Base-by-base conservation (phyloP, 2,888 invertebrate species). In the Agonopterix alstromeriana region DNA sequence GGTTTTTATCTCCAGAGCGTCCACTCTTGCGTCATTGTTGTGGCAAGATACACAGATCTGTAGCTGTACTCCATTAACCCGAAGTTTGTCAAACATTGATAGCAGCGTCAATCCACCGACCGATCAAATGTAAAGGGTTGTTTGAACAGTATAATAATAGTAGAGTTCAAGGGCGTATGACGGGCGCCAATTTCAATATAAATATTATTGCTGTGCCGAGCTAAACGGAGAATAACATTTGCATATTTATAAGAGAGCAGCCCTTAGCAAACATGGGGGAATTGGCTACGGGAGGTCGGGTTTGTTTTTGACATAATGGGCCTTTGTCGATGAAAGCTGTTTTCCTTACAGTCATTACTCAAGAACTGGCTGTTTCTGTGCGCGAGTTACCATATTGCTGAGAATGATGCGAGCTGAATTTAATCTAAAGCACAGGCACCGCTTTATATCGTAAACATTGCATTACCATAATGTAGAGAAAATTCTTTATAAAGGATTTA, bases 221-320 rank as follows among this genome's bases (percentile, higher is more conserved):
- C 77, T 82, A 80, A 85, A 83, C 78, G 78, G 75, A 74, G 75
- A 77, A 80, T 82, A 82, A 77, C 71, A 82, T 87, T 86, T 85
- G 82, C 86, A 87, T 87, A 86, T 86, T 85, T 86, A 87, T 84
- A 83, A 78, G 80, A 75, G 73, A 77, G 70, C 71, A 77, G 73
- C 81, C 82, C 85, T 82, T 66, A 63, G 78, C 81, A 85, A 85
- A 79, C 83, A 76, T 73, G 70, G 73, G 73, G 72, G 78, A 76
- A 77, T 78, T 76, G 79, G 74, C 72, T 75, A 63, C 65, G 65
- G 58, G 58, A 56, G 27, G 27, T 57, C 61, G 72, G 66, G 79
- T 75, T 82, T 82, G 82, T 82, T 82, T 80, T 79, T 81, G 82
- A 82, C 81, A 78, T 79, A 79, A 84, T 80, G 77, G 80, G 72